A percentile compares a stretch with the other conserved stretches of the same genome.
Conservation (phyloP, 2,113 vertebrate species). For the Prolemur simus region DNA sequence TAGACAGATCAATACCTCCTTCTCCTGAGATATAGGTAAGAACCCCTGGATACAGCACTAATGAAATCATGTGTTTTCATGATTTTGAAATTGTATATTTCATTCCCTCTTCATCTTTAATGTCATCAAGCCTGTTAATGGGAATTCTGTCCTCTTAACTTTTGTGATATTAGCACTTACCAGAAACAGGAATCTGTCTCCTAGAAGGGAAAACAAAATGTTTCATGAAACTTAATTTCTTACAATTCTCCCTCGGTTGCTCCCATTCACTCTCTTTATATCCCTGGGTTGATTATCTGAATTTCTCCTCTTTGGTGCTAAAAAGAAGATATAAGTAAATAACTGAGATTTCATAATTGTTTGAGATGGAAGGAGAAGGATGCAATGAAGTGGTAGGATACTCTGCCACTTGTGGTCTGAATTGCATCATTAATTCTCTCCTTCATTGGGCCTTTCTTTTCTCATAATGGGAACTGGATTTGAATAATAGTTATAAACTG, state of each 20-base stretch:
- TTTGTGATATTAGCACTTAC: conserved; percentile 46
- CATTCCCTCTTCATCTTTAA: conserved; percentile 71
- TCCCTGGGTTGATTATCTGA: not conserved
- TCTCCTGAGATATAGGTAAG: conserved; percentile 74
- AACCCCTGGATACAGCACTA: conserved; percentile 72
- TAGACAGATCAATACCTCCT: conserved; percentile 88
- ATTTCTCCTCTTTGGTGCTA: not conserved
- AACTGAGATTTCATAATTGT: not conserved
- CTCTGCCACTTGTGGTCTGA: not conserved
- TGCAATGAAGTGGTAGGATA: accelerated
- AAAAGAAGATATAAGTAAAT: not conserved
- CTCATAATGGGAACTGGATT: not conserved
- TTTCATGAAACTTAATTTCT: not conserved
- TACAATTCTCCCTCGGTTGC: not conserved
- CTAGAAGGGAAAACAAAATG: conserved; percentile 44
- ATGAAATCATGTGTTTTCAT: conserved; percentile 80
- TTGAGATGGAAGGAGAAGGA: not conserved
- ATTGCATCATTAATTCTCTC: not conserved
- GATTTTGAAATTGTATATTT: conserved; percentile 79
- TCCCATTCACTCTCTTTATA: not conserved
- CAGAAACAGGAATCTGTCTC: conserved; percentile 62
- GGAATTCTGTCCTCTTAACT: conserved; percentile 51
- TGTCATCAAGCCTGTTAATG: conserved; percentile 67
- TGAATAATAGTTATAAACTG: not conserved
- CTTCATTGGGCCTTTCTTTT: not conserved